Percentiles rank a stretch among this genome's conserved stretches.
These are phyloP conservation scores for Anser brachyrhynchus DNA, from an alignment of 2,113 vertebrate genomes.

Conservation along the genomic window DNA sequence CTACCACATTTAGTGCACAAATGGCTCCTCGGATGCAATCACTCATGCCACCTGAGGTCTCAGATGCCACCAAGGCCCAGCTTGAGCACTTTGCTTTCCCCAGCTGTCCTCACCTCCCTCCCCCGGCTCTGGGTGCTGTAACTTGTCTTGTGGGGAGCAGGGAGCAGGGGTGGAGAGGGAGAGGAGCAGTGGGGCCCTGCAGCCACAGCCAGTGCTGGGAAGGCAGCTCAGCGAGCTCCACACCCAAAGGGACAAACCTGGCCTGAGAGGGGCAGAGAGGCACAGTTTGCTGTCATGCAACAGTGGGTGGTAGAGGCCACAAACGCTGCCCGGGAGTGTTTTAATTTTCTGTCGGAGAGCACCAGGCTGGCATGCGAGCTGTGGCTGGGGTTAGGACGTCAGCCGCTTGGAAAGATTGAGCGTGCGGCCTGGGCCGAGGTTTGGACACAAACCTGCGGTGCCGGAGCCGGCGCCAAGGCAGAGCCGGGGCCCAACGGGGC, in stretches of 20 bases:
- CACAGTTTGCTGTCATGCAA: neutral
- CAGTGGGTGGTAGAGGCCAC: neutral
- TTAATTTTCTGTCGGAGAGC: neutral
- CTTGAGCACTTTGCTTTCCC: neutral
- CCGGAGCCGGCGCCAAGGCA: neutral
- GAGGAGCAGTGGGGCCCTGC: neutral
- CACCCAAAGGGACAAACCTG: neutral
- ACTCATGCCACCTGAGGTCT: accelerated
- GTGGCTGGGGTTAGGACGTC: neutral
- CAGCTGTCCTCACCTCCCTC: neutral
- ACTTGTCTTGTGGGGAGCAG: neutral
- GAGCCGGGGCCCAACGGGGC: neutral
- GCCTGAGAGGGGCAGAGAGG: accelerated
- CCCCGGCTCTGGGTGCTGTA: neutral
- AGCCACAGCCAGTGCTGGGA: neutral
- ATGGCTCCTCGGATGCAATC: neutral
- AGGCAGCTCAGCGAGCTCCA: accelerated
- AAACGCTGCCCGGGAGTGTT: neutral
- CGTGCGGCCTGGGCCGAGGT: accelerated
- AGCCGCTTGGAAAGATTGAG: neutral
- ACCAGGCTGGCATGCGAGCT: accelerated
- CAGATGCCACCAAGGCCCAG: neutral
- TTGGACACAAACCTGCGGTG: neutral
- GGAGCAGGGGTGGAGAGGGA: neutral
- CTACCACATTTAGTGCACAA: neutral